Evolutionary conservation across 2,888 invertebrate species (phyloP), one percentile per base, ranked within the genome.

Genomic region (Balanococcus diminutus): DNA sequence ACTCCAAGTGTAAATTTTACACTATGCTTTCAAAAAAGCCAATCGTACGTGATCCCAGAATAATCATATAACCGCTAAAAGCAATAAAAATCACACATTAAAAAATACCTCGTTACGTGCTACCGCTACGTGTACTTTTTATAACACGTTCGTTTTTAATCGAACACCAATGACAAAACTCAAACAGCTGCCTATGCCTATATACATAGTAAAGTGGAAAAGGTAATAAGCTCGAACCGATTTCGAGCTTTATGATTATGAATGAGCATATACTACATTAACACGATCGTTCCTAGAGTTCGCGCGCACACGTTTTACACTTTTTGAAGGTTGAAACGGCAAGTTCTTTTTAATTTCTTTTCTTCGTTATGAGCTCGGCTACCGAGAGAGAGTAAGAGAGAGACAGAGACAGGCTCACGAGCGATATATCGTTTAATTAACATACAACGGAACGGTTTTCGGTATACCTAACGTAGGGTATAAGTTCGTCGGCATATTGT

Each of bases 241-340:
- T 19, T n/a, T n/a, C 75, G 75, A 79, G 19, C 75, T 79, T 79
- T 79, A 79, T 79, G 75, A 79, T 79, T 79, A 79, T 79, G 75
- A 79, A 79, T 79, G 75, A 79, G 75, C 75, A 79, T 36, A 32
- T 9, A n/a, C 28, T 67, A 67, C 28, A 25, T 11, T 6, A 46
- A n/a, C 6, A 46, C n/a, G 67, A n/a, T n/a, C n/a, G n/a, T n/a
- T n/a, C n/a, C n/a, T n/a, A n/a, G n/a, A n/a, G 36, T 36, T 79
- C 9, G 75, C 67, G 67, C 67, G 28, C 67, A 25, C 25, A 25
- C 25, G 25, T 61, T 61, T 28, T 25, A 36, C 16, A 19, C 19
- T 36, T 79, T 79, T 79, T 36, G 75, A 79, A 79, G 75, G 75
- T 79, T 79, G 36, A 36, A 79, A 31, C 67, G 67, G 75, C 75